These are phyloP conservation scores for Ruditapes philippinarum DNA, from an alignment of 1,140 invertebrate genomes.

Conservation along the genomic window DNA sequence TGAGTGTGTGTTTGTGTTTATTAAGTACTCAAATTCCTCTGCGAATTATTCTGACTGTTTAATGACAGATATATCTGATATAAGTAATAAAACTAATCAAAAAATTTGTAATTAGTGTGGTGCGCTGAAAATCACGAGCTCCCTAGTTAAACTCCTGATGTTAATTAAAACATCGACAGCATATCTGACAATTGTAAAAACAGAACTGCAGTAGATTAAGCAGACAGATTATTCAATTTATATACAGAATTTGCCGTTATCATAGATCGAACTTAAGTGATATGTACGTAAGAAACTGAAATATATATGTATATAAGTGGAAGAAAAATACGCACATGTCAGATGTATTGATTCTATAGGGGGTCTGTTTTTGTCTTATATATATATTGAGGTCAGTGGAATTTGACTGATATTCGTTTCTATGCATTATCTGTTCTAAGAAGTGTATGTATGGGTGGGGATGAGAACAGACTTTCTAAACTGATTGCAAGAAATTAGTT, in stretches of 20 bases:
- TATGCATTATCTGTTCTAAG: neutral
- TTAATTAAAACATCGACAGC: neutral
- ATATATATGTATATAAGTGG: neutral
- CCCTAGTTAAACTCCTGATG: neutral
- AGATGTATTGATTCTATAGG: neutral
- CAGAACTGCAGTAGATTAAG: neutral
- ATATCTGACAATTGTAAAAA: neutral
- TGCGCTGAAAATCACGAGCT: too few relatives aligned
- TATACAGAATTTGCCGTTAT: neutral
- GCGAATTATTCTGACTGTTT: too few relatives aligned
- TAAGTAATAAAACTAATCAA: too few relatives aligned
- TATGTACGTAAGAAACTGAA: neutral
- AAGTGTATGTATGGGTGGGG: neutral
- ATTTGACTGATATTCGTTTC: neutral
- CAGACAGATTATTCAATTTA: neutral
- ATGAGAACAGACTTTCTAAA: neutral
- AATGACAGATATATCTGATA: too few relatives aligned
- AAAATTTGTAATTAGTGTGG: too few relatives aligned
- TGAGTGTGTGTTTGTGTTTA: too few relatives aligned
- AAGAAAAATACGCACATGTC: neutral
- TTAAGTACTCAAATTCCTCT: too few relatives aligned
- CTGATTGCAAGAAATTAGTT: neutral
- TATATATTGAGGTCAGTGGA: neutral
- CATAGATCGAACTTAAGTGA: neutral
- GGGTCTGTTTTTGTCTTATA: constrained; percentile 4